These are phyloP conservation scores for Gerris buenoi DNA, from an alignment of 1,140 invertebrate species.

Conservation along the genomic window DNA sequence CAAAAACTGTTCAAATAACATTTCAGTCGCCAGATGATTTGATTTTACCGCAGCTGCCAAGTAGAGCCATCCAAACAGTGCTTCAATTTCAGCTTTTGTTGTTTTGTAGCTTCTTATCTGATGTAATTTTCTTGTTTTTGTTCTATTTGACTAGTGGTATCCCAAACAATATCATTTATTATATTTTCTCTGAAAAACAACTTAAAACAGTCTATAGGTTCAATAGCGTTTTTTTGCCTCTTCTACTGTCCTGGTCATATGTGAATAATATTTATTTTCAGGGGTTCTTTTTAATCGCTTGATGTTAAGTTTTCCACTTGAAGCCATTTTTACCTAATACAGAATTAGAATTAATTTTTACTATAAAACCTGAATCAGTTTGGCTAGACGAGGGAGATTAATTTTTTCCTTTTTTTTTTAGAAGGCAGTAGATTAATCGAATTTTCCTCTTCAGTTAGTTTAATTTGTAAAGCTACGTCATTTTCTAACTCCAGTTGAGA, in stretches of 20 bases:
- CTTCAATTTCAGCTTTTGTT: slow-evolving; percentile 3
- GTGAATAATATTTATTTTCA: background rate
- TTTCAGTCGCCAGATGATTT: slow-evolving; percentile 20
- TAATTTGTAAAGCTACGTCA: background rate
- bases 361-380: no score
- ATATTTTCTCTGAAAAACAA: background rate
- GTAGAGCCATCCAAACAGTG: slow-evolving; percentile 11
- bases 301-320: background rate
- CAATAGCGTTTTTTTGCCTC: background rate
- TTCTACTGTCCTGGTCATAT: background rate
- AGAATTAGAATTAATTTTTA: no score
- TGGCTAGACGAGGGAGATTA: no score
- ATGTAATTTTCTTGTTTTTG: background rate
- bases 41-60: slow-evolving; percentile 21
- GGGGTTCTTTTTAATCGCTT: background rate
- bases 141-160: background rate
- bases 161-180: background rate
- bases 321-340: background rate
- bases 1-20: slow-evolving; percentile 21
- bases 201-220: background rate
- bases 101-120: no score
- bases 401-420: background rate
- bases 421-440: background rate
- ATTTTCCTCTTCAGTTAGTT: background rate
- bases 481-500: background rate